Conservation (phyloP, 2,797 vertebrate species). For the Protonibea diacanthus region DNA sequence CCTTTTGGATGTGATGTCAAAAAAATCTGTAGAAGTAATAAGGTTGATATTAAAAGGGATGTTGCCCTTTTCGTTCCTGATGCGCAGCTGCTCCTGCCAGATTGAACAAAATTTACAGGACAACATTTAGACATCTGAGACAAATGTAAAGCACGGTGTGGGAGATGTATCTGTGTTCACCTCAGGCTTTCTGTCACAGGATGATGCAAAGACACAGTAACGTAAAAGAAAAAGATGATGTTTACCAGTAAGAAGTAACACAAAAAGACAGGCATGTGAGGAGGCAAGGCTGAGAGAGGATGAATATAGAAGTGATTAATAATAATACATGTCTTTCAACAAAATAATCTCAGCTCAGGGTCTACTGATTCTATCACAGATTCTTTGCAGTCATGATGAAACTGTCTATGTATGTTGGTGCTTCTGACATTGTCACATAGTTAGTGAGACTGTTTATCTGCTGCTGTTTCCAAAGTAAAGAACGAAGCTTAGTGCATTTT, state of each 20-base stretch:
- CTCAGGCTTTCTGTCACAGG: background rate
- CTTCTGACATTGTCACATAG: background rate
- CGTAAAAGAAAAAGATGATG: background rate
- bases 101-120: constrained; percentile 38
- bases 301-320: background rate
- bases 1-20: background rate
- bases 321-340: background rate
- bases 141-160: background rate
- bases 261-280: background rate
- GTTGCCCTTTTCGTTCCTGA: constrained; percentile 8
- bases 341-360: background rate
- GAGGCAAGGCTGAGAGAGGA: background rate
- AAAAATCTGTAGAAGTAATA: background rate
- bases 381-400: background rate
- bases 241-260: background rate
- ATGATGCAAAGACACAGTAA: background rate
- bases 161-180: background rate
- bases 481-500: background rate
- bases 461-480: background rate
- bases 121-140: background rate
- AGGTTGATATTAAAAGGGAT: background rate
- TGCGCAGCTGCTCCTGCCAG: constrained; percentile 37
- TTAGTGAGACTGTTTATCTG: background rate
- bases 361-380: background rate
- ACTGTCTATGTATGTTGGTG: no score